Conservation (phyloP, 2,113 vertebrate species). For the Nesogale talazaci region DNA sequence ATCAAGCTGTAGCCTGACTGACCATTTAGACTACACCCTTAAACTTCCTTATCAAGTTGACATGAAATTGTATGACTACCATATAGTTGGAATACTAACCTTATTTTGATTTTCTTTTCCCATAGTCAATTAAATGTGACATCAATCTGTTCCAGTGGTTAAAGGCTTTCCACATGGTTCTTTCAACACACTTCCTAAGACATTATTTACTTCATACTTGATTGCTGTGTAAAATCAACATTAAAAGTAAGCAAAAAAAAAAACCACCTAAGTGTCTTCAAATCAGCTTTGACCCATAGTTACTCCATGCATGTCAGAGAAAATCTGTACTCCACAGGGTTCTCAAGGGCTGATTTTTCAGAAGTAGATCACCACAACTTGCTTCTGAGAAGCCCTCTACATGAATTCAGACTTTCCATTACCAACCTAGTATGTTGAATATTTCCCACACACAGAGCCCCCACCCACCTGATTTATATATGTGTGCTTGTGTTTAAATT, state of each 20-base stretch:
- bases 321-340: not conserved
- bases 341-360: not conserved
- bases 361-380: not conserved
- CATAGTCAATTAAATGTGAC: conserved; percentile 20
- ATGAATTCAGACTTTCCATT: not conserved
- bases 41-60: too few relatives aligned
- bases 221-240: conserved; percentile 18
- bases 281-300: not conserved
- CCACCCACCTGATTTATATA: not conserved
- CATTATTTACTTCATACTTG: conserved; percentile 49
- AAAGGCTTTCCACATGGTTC: not conserved
- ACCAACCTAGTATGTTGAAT: not conserved
- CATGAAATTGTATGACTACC: too few relatives aligned
- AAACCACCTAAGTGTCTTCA: not conserved
- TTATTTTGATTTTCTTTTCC: conserved; percentile 47
- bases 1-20: too few relatives aligned
- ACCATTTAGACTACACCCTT: too few relatives aligned
- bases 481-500: conserved; percentile 33
- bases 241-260: not conserved
- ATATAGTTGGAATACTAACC: conserved; percentile 61
- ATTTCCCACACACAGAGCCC: not conserved
- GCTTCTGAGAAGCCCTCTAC: not conserved
- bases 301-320: not conserved
- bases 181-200: conserved; percentile 10
- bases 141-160: conserved; percentile 54